Base-by-base conservation (phyloP, 64 coral and sea anemone genomes). In the Stichodactyla mertensii region DNA sequence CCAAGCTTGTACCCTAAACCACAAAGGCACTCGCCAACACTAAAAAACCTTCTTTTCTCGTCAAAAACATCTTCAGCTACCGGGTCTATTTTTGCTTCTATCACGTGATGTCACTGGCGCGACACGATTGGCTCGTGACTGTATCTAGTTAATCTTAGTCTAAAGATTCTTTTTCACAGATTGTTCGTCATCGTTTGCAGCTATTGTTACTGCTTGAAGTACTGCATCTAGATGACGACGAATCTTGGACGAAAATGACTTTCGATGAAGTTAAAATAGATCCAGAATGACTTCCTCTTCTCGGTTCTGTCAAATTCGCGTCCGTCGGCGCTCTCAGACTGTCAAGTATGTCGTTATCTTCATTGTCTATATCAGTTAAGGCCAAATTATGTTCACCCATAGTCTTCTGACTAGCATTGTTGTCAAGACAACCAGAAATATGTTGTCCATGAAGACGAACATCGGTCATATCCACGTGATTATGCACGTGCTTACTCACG, bases 311-410 rank as follows among this genome's bases (percentile, higher is more conserved):
- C 5, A 13, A 18, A 16, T 45, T 0, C 0, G 51, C 16, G 18
- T 53, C 78, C 5, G 52, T 20, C 26, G 16, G 78, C 16, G 16
- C 15, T 8, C 18, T 53, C 14, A 81, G 16, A 16, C 78, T 20
- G 36, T 81, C 52, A 18, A 55, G 6, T 51, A 14, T 81, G 54
- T 81, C 51, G 13, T 55, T 14, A 52, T 55, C n/a, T 81, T 81
- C 78, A 53, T 53, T 55, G 51, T 81, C 78, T 81, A 54, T 81
- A 81, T 53, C 53, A 28, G 6, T 31, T 74, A 74, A 6, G 11
- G 16, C 78, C 78, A 81, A 28, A 81, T 81, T 55, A 81, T 81
- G 7, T 81, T 81, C 69, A 11, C 69, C 69, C 69, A 74, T 74
- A 31, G 5, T 69, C n/a, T 2, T 31, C 4, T 18, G 24, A 79